These are phyloP conservation scores for Zaprionus tsacasi DNA, from an alignment of 1,140 invertebrate species.

Conservation along the genomic window DNA sequence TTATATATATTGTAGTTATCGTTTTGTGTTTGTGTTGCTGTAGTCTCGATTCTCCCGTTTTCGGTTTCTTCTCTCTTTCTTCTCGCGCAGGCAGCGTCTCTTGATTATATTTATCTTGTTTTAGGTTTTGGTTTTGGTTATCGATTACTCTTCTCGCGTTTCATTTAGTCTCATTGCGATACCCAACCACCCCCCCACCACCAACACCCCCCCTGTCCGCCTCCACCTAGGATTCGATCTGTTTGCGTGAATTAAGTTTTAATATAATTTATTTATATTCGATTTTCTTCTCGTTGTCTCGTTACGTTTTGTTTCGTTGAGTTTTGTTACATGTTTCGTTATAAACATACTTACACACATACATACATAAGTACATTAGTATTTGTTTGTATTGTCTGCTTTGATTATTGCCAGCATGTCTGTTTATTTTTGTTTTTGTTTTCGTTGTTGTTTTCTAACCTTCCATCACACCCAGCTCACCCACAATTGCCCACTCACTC, in stretches of 20 bases:
- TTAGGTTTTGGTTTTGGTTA: constrained; percentile 31
- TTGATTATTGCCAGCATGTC: constrained; percentile 16
- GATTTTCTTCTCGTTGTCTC: constrained; percentile 3
- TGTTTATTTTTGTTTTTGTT: constrained; percentile 34
- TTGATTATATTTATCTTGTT: constrained; percentile 12
- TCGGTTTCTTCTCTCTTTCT: background rate
- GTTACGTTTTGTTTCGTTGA: constrained; percentile 16
- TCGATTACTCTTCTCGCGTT: constrained; percentile 8
- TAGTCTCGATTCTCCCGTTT: background rate
- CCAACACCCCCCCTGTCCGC: background rate
- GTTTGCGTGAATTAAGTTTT: background rate
- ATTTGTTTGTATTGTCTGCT: constrained; percentile 12
- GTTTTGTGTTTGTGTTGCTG: constrained; percentile 6
- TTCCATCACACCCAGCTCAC: constrained; percentile 14
- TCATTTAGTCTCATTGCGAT: background rate
- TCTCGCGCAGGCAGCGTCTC: constrained; percentile 1
- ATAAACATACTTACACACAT: background rate
- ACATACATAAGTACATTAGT: constrained; percentile 20
- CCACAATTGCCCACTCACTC: constrained; percentile 12
- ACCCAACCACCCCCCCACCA: background rate
- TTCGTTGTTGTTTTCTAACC: constrained; percentile 17
- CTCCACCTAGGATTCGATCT: constrained; percentile 9
- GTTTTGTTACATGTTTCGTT: constrained; percentile 4
- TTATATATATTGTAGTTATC: background rate
- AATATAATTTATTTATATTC: constrained; percentile 2